Percentiles rank a stretch among this genome's conserved stretches.
Conservation (phyloP, 2,113 vertebrate genomes). For the Pedetes capensis region DNA sequence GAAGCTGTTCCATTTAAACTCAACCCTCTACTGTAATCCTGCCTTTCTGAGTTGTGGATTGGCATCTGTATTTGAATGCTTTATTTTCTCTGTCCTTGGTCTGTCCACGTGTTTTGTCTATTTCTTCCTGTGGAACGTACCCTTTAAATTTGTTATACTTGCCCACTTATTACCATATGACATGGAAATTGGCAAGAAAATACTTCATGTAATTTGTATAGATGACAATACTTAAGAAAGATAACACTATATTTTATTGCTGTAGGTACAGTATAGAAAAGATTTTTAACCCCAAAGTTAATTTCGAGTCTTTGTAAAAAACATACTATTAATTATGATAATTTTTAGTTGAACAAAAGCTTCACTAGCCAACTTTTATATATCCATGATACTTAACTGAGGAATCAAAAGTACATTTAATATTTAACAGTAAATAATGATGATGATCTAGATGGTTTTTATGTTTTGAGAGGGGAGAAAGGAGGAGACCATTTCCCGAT, state of each 20-base stretch:
- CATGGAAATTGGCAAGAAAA: neutral
- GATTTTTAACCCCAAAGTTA: neutral
- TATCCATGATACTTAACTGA: constrained; percentile 3
- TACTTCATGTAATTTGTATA: neutral
- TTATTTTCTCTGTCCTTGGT: neutral
- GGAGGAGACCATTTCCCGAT: neutral
- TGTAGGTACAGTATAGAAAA: neutral
- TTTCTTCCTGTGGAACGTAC: neutral
- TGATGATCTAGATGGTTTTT: neutral
- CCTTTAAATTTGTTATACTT: neutral
- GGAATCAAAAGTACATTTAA: neutral
- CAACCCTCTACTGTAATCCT: neutral
- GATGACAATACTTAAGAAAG: neutral
- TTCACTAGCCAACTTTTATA: neutral
- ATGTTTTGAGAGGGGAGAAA: neutral
- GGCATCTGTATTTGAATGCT: neutral
- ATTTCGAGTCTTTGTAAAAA: constrained; percentile 5
- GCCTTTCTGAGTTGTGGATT: neutral
- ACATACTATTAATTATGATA: neutral
- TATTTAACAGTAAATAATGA: neutral
- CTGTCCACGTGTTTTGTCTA: neutral
- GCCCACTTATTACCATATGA: neutral
- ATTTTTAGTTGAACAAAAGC: constrained; percentile 24
- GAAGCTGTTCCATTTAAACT: neutral
- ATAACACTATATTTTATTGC: neutral